Evolutionary conservation across 2,797 vertebrate genomes (phyloP), one percentile per base, ranked within the genome.

Genomic region (Lepilemur ruficaudatus): DNA sequence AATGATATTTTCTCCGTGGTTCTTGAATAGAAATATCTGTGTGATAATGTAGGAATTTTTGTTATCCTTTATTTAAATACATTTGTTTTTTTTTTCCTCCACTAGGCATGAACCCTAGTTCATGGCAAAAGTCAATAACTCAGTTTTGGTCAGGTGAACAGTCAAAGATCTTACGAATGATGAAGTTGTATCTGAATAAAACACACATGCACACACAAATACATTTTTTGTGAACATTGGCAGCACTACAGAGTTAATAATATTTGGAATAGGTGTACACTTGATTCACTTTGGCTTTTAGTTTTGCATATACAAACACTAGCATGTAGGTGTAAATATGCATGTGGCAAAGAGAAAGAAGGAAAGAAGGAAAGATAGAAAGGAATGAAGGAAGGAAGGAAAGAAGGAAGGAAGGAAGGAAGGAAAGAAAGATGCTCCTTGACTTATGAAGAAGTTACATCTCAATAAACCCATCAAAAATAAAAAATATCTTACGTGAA

Each of bases 71-170:
- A 55, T 55, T 93, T 80, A 0, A 65, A 59, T 38, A 20, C 13
- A 63, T 78, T 43, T 76, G 7, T 65, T 65, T 65, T 50, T 90
- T 80, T 38, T 50, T 90, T 80, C n/a, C 3, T 81, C 9, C 4
- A 59, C 0, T 22, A 59, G 1, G 20, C 23, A 1, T 48, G 25
- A 80, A 43, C 1, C 2, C 1, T n/a, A n/a, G n/a, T n/a, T 91
- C 11, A 38, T 63, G 18, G 14, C 75, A 81, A 78, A 17, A 85
- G 18, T 76, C 20, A 91, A 91, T 84, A 35, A 50, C 18, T 93
- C 10, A 76, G 59, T 46, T 73, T 59, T 30, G n/a, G 2, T 79
- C 9, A 79, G 1, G 4, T 65, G 13, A 59, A 32, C 1, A 55
- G 11, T 1, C 11, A 46, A 46, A 70, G 32, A 41, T 80, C 15